Evolutionary conservation across 2,888 invertebrate genomes (phyloP), one percentile per base, ranked within the genome.

Genomic region (Cabera pusaria): DNA sequence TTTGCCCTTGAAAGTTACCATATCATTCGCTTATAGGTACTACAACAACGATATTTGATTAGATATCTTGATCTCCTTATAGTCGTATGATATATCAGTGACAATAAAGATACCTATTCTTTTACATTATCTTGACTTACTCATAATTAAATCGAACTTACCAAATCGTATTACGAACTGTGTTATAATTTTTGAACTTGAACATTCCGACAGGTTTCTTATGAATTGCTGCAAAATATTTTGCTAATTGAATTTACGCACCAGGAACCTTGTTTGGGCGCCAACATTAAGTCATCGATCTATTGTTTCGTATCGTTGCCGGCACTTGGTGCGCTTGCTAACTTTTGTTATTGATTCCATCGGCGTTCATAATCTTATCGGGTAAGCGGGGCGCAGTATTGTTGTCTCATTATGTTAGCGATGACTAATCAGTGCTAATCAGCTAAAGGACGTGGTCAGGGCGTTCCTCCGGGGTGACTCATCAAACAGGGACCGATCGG

Each of bases 351-450:
- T 57, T 61, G 52, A 63, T 64, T 59, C 45, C 52, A 58, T 55
- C 49, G 53, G 44, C 48, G 42, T 56, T 51, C 52, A 59, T 61
- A 67, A 71, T 68, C 69, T 72, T 71, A 73, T 75, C 72, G 42
- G 22, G 50, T 53, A 35, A 44, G 49, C 43, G 40, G 42, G 41
- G 49, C 11, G 47, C 32, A 48, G 40, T 41, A 57, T 62, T 67
- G 60, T 65, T 66, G 59, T 67, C 61, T 71, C 72, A 80, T 80
- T 76, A 72, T 42, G 59, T 61, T 64, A 64, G 62, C 64, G 68
- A 76, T 84, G 86, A 83, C 72, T 81, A 83, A 86, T 70, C 65
- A 68, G 66, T 66, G 64, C 59, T 84, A 81, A 84, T 84, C 82
- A 78, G 71, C 61, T 46, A 68, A 72, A 76, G 75, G 81, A 74